These are phyloP conservation scores for Octomys mimax DNA, from an alignment of 2,797 vertebrate species.

Conservation along the genomic window DNA sequence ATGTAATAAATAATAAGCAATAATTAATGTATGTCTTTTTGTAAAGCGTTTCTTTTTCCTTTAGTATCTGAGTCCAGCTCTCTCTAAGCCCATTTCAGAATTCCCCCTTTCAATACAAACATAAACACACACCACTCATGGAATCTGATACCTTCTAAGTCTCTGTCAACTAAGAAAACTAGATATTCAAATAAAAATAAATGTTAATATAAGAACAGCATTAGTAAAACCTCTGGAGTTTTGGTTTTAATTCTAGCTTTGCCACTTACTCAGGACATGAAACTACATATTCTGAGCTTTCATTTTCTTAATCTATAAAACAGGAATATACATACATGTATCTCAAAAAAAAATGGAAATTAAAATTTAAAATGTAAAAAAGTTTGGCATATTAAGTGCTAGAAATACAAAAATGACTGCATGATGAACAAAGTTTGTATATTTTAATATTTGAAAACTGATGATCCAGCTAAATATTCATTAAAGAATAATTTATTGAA, in stretches of 20 bases:
- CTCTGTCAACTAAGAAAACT: neutral
- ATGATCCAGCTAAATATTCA: neutral
- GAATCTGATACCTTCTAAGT: neutral
- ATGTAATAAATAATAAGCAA: neutral
- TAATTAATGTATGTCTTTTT: neutral
- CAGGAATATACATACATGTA: neutral
- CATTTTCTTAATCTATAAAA: neutral
- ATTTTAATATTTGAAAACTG: conserved; percentile 23
- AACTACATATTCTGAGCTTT: neutral
- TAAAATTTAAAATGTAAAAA: conserved; percentile 17
- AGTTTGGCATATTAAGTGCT: neutral
- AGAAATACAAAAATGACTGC: neutral
- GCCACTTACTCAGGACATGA: neutral
- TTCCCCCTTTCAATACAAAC: neutral
- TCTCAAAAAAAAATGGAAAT: neutral
- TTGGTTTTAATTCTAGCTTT: neutral
- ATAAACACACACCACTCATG: neutral
- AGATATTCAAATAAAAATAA: neutral
- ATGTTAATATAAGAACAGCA: neutral
- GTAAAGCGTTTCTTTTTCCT: neutral
- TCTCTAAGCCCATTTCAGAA: conserved; percentile 14
- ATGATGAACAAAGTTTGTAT: neutral
- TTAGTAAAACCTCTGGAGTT: neutral
- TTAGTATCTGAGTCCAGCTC: neutral
- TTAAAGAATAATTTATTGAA: no score